These are phyloP conservation scores for Coregonus suidteri DNA, from an alignment of 2,797 vertebrate species.

Conservation along the genomic window DNA sequence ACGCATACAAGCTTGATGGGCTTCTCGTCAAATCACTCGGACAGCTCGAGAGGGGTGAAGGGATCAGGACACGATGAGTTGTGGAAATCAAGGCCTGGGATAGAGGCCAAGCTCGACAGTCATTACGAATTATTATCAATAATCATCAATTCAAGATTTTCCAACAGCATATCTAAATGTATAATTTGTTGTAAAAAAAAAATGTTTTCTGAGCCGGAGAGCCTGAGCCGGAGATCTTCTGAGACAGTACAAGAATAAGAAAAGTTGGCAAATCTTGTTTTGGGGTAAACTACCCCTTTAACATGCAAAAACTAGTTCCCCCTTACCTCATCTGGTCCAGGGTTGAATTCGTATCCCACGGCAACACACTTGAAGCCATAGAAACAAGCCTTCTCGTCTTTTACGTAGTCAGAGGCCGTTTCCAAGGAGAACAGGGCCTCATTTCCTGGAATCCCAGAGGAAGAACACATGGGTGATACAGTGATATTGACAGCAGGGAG, in stretches of 20 bases:
- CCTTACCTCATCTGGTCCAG: conserved; percentile 91
- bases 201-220: too few relatives aligned
- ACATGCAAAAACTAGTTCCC: not conserved
- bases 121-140: not conserved
- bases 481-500: conserved; percentile 8
- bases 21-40: too few relatives aligned
- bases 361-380: conserved; percentile 98
- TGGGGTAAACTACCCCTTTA: too few relatives aligned
- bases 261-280: not conserved
- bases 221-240: too few relatives aligned
- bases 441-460: conserved; percentile 81
- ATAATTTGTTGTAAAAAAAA: not conserved
- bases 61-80: not conserved
- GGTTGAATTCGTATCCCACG: conserved; percentile 97
- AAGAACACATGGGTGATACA: conserved; percentile 19
- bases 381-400: conserved; percentile 97
- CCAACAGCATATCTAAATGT: not conserved
- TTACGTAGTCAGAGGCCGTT: conserved; percentile 98
- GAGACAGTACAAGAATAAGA: too few relatives aligned
- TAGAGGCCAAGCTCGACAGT: not conserved
- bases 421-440: conserved; percentile 97
- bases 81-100: not conserved
- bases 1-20: too few relatives aligned
- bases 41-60: not conserved
- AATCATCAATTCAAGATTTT: not conserved